Evolutionary conservation across 2,113 vertebrate genomes (phyloP), one percentile per base, ranked within the genome.

Genomic region (Eretmochelys imbricata): DNA sequence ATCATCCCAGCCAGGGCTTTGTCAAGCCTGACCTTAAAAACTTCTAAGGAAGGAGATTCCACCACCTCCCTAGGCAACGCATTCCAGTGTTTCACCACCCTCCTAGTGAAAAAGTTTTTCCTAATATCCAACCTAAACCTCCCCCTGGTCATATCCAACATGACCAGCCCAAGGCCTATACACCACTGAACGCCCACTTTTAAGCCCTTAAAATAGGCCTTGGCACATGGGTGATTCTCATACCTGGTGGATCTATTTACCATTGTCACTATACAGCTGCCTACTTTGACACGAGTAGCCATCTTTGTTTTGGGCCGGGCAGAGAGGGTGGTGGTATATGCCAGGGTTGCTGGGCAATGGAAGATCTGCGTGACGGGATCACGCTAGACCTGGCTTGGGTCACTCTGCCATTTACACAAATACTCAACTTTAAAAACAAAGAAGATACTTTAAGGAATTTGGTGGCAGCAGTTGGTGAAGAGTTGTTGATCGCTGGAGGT

Each of bases 271-370:
- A n/a, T 82, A 1, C 29, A 88, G 89, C 85, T 57, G 31, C 82
- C 85, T 54, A 78, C 87, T 96, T 85, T 96, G 96, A 96, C 95
- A 82, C 94, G 95, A 96, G 96, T 95, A 94, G 87, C 59, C 95
- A 85, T 94, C 78, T 90, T 72, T 50, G 62, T 86, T 87, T 82
- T 79, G 62, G 85, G 93, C 80, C 88, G 88, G 95, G 89, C 94
- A 93, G 90, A 89, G 84, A 79, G 65, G 95, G 50, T 95, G 89
- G 89, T 96, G 92, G 96, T 97, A 80, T 83, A 88, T 81, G 72
- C 17, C 62, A 1, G 59, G 54, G 69, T 81, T 25, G 2, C 87
- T 95, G 35, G 35, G 85, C 89, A 72, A 14, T 5, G 82, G 62
- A 91, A 84, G 94, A 69, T 80, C 0, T 0, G 29, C 5, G 14